A percentile compares a stretch with the other conserved stretches of the same genome.
Evolutionary conservation across 2,113 vertebrate genomes (phyloP).

Genomic region (Pygathrix nemaeus): DNA sequence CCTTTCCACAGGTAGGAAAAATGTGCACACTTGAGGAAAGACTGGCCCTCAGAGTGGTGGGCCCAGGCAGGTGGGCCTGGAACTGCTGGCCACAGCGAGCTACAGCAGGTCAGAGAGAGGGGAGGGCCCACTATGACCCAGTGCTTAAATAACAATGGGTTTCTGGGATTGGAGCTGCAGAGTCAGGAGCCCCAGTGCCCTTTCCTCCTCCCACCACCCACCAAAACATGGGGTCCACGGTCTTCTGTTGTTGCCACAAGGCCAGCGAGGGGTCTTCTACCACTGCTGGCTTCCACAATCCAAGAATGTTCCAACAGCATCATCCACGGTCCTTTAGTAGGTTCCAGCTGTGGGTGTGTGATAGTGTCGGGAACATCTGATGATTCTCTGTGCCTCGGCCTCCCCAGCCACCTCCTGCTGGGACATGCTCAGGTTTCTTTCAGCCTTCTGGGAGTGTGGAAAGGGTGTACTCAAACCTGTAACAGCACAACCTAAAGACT

Average conservation of each 20-base stretch:
- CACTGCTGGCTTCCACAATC: fast-evolving
- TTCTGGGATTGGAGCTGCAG: neutral
- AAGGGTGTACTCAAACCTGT: neutral
- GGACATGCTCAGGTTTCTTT: neutral
- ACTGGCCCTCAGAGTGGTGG: neutral
- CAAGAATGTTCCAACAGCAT: neutral
- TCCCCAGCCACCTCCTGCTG: neutral
- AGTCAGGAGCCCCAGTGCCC: neutral
- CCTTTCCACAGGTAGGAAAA: neutral
- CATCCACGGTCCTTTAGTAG: slow-evolving; percentile 1
- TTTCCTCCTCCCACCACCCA: slow-evolving; percentile 17
- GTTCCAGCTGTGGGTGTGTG: neutral
- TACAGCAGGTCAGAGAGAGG: neutral
- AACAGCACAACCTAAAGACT: neutral
- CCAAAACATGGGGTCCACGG: slow-evolving; percentile 52
- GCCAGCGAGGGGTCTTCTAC: neutral
- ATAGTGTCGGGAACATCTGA: neutral
- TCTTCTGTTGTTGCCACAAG: slow-evolving; percentile 64
- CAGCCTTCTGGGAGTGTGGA: neutral
- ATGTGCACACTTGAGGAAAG: neutral
- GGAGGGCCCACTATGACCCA: slow-evolving; percentile 47
- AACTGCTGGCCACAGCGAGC: neutral
- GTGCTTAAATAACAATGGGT: slow-evolving; percentile 49
- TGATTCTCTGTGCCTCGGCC: neutral
- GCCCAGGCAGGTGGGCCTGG: neutral